Evolutionary conservation across 2,797 vertebrate genomes (phyloP).

Genomic region (Poeciliopsis infans): DNA sequence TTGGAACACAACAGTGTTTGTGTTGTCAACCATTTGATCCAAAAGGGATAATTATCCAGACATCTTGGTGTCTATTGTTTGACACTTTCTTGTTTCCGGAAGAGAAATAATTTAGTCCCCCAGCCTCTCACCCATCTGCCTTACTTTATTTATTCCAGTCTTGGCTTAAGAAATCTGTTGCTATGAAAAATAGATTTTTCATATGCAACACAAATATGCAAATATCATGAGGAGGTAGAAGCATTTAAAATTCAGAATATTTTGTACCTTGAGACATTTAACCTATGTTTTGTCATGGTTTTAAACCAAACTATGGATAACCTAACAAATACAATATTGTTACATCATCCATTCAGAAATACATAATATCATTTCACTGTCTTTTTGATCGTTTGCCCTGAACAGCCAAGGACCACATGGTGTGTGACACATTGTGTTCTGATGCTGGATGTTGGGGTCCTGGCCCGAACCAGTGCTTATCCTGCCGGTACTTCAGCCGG

Average conservation of each 20-base stretch:
- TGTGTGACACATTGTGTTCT: slow-evolving; percentile 93
- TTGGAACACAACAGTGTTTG: background rate
- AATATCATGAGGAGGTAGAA: slow-evolving; percentile 24
- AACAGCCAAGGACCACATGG: slow-evolving; percentile 88
- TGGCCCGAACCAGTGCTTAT: slow-evolving; percentile 93
- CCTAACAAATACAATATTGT: slow-evolving; percentile 9
- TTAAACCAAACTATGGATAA: slow-evolving; percentile 1
- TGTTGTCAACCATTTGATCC: slow-evolving; percentile 10
- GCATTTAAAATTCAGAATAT: slow-evolving; percentile 24
- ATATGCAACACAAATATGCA: slow-evolving; percentile 19
- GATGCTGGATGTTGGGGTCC: slow-evolving; percentile 94
- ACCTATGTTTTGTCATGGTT: slow-evolving; percentile 21
- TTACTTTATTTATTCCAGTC: slow-evolving; percentile 23
- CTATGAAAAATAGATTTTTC: slow-evolving; percentile 4
- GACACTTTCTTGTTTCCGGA: slow-evolving; percentile 18
- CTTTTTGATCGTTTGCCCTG: slow-evolving; percentile 44
- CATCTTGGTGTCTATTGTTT: slow-evolving; percentile 8
- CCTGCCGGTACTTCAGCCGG: slow-evolving; percentile 90
- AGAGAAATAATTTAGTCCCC: slow-evolving; percentile 8
- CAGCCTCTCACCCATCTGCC: slow-evolving; percentile 8
- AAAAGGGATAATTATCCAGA: slow-evolving; percentile 22
- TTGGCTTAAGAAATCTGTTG: slow-evolving; percentile 16
- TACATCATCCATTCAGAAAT: slow-evolving; percentile 13
- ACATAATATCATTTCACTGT: background rate
- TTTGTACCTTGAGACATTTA: slow-evolving; percentile 9